Evolutionary conservation across 2,888 invertebrate species (phyloP), one percentile per base, ranked within the genome.

Genomic region (Oligia strigilis): DNA sequence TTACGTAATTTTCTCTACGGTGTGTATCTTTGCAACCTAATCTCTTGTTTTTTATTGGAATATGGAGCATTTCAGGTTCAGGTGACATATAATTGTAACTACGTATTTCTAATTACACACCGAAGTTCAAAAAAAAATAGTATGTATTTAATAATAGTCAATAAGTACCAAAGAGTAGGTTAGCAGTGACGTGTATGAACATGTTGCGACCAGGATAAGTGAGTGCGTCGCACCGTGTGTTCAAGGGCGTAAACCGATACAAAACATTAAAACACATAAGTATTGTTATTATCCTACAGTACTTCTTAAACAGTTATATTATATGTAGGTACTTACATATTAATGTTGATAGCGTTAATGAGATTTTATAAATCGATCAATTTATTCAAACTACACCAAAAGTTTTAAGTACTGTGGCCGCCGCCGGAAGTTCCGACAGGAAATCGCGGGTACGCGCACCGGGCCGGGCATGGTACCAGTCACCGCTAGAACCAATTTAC

Each of bases 401-500:
- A 80, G 49, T 55, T 79, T 60, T 58, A 81, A 81, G 78, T 72
- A 78, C 70, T 69, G 80, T 81, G 84, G 88, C 85, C 66, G 82
- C 90, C 92, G 90, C 91, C 92, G 92, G 92, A 94, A 91, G 89
- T 91, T 89, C 90, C 89, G 87, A 85, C 91, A 92, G 92, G 92
- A 93, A 92, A 90, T 88, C 87, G 87, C 86, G 87, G 89, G 87
- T 90, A 87, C 78, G 85, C 80, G 79, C 86, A 88, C 81, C 84
- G 83, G 82, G 89, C 87, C 80, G 75, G 79, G 84, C 85, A 82
- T 87, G 84, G 89, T 90, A 87, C 91, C 89, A 90, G 88, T 88
- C 89, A 88, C 92, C 86, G 86, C 87, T 87, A 89, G 77, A 89
- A 90, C 89, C 88, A 86, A 89, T 89, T 88, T 82, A 80, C 82